Conservation (phyloP, 1,140 invertebrate genomes). For the Melanaphis sacchari region DNA sequence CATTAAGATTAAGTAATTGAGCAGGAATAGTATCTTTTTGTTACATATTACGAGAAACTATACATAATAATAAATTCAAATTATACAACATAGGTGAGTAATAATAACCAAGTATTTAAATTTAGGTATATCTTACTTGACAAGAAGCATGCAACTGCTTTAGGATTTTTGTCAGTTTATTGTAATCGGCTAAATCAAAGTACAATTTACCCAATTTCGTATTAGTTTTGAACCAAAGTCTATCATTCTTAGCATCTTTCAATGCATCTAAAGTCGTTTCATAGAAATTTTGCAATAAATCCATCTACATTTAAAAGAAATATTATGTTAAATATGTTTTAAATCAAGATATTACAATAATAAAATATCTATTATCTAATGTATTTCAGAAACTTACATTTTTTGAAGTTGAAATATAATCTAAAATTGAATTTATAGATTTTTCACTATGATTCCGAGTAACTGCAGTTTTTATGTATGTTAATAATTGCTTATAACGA, state of each 20-base stretch:
- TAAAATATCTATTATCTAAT: neutral
- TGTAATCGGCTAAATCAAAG: conserved; percentile 95
- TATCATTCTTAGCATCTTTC: conserved; percentile 98
- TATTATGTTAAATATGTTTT: neutral
- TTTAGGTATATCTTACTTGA: conserved; percentile 71
- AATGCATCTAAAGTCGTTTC: conserved; percentile 98
- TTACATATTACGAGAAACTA: neutral
- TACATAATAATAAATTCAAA: neutral
- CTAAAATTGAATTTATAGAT: conserved; percentile 98
- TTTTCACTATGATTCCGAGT: conserved; percentile 99
- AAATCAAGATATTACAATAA: neutral
- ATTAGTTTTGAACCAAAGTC: conserved; percentile 99
- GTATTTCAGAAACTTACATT: conserved; percentile 74
- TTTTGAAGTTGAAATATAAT: conserved; percentile 99
- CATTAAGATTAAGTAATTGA: neutral
- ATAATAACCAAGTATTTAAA: neutral
- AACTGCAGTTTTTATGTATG: conserved; percentile 98
- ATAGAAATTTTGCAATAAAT: conserved; percentile 98
- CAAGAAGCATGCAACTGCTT: conserved; percentile 98
- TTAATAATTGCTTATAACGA: conserved; percentile 94
- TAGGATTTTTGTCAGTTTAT: conserved; percentile 93
- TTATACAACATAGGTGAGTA: neutral
- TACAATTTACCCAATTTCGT: conserved; percentile 99
- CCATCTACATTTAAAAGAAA: conserved; percentile 77
- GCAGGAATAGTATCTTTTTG: neutral